Conservation (phyloP, 2,888 invertebrate species). For the Andrena trimmerana region DNA sequence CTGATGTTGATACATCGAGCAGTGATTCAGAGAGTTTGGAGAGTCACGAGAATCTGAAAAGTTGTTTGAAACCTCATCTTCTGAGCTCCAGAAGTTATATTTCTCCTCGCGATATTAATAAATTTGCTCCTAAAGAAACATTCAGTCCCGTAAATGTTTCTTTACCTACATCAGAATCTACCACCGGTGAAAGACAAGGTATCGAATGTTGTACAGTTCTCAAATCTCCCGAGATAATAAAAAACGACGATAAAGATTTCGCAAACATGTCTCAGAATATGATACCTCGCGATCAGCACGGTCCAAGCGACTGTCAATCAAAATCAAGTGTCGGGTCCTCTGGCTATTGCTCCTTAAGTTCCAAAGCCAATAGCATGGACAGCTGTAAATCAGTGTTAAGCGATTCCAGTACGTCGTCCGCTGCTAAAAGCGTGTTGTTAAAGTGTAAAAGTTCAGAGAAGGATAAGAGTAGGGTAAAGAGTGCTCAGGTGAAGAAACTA, state of each 20-base stretch:
- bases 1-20: conserved; percentile 67
- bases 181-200: background rate
- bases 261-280: conserved; percentile 19
- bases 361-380: conserved; percentile 80
- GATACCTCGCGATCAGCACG: conserved; percentile 42
- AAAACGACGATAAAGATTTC: conserved; percentile 32
- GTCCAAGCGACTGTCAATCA: conserved; percentile 48
- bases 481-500: conserved; percentile 84
- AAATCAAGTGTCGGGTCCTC: conserved; percentile 63
- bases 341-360: conserved; percentile 71
- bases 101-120: conserved; percentile 44
- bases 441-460: conserved; percentile 71
- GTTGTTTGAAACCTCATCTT: conserved; percentile 75
- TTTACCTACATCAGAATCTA: conserved; percentile 25
- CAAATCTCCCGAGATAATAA: conserved; percentile 11
- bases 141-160: conserved; percentile 25
- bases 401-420: conserved; percentile 79
- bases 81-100: conserved; percentile 62
- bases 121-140: conserved; percentile 29
- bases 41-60: conserved; percentile 79
- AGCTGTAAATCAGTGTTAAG: conserved; percentile 79
- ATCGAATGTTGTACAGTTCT: conserved; percentile 19
- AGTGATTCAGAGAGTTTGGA: conserved; percentile 81
- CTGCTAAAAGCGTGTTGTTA: conserved; percentile 65
- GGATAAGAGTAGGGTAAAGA: conserved; percentile 77